phyloP scores from a whole-genome alignment of 2,888 invertebrate genomes.

The Aethes cnicana region DNA sequence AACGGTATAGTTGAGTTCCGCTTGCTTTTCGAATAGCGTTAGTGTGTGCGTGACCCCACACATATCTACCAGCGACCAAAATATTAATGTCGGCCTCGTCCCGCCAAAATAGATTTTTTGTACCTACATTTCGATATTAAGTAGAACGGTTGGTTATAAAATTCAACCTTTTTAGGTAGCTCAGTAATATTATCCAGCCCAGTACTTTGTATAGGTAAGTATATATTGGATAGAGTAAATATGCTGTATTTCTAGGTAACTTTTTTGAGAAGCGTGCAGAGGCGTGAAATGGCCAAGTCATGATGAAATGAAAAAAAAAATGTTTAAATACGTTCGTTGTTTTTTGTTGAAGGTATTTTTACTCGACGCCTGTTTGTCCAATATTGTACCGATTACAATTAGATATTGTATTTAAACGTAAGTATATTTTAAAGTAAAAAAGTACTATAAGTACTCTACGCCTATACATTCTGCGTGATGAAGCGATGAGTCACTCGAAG shows the following conservation, averaged over 20 bases:
- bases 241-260: slow-evolving; percentile 5
- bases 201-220: neutral
- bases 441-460: neutral
- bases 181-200: neutral
- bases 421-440: neutral
- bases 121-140: slow-evolving; percentile 34
- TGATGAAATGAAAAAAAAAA: slow-evolving; percentile 17
- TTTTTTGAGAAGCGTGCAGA: slow-evolving; percentile 12
- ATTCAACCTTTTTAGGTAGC: slow-evolving; percentile 23
- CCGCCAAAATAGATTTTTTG: slow-evolving; percentile 62
- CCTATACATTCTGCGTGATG: too few species aligned
- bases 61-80: slow-evolving; percentile 52
- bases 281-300: slow-evolving; percentile 13
- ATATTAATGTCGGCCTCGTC: slow-evolving; percentile 57
- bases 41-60: slow-evolving; percentile 41
- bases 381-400: slow-evolving; percentile 9
- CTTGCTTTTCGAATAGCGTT: slow-evolving; percentile 27
- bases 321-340: slow-evolving; percentile 18
- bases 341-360: slow-evolving; percentile 17
- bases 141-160: slow-evolving; percentile 35
- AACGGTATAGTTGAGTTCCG: slow-evolving; percentile 32
- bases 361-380: slow-evolving; percentile 19
- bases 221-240: neutral
- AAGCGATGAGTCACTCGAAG: too few species aligned
- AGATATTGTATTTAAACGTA: slow-evolving; percentile 1